A percentile compares a stretch with the other conserved stretches of the same genome.
Conservation (phyloP, 2,888 invertebrate genomes). For the Agrotis puta region DNA sequence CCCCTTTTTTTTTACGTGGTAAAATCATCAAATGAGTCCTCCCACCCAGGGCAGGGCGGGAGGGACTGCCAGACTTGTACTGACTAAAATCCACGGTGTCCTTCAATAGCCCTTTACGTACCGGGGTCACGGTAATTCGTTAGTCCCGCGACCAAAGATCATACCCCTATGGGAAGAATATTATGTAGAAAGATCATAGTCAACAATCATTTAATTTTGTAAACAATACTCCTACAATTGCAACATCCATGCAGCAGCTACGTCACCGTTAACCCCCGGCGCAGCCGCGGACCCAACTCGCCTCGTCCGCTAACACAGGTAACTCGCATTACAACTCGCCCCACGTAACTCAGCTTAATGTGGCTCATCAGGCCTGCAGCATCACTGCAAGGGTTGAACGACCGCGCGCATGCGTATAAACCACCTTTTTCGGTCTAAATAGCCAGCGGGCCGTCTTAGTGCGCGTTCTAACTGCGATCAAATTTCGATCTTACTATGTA, state of each 20-base stretch:
- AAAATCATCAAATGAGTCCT: too few relatives aligned
- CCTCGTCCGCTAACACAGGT: constrained; percentile 54
- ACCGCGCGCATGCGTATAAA: constrained; percentile 83
- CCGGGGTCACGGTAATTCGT: too few relatives aligned
- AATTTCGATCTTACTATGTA: constrained; percentile 90
- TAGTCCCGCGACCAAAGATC: too few relatives aligned
- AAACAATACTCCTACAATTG: background rate
- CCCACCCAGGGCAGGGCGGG: too few relatives aligned
- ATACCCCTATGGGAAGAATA: too few relatives aligned
- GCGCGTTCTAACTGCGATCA: constrained; percentile 87
- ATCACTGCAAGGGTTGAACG: constrained; percentile 85
- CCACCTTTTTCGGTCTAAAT: constrained; percentile 78
- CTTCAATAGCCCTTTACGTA: too few relatives aligned
- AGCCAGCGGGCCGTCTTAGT: constrained; percentile 85
- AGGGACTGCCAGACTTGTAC: too few relatives aligned
- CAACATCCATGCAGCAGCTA: background rate
- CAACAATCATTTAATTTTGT: background rate
- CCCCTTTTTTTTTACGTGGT: too few relatives aligned
- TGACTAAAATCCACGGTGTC: too few relatives aligned
- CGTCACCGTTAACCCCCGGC: constrained; percentile 6
- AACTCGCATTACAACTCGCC: constrained; percentile 55
- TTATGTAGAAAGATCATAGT: too few relatives aligned
- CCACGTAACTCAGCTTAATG: constrained; percentile 72
- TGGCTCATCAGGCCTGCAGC: constrained; percentile 79
- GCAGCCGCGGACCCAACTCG: constrained; percentile 18